These are phyloP conservation scores for Orthosia incerta DNA, from an alignment of 2,888 invertebrate genomes.

Conservation along the genomic window DNA sequence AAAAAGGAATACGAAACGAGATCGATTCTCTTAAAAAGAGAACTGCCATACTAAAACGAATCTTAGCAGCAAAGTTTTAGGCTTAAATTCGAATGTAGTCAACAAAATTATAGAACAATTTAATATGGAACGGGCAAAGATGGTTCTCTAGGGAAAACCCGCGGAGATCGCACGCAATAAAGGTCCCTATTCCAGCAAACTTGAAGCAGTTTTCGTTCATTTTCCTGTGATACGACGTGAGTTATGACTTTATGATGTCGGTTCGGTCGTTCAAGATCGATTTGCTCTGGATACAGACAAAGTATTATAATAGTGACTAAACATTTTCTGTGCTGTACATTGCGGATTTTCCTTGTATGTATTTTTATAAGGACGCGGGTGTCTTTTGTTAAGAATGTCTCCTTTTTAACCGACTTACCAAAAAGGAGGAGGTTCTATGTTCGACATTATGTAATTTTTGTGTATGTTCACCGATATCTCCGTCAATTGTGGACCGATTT, in stretches of 20 bases:
- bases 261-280: constrained; percentile 80
- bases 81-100: constrained; percentile 65
- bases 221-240: constrained; percentile 65
- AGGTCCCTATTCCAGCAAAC: constrained; percentile 52
- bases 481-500: too few species aligned
- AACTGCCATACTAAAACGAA: constrained; percentile 57
- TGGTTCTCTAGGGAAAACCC: constrained; percentile 90
- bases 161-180: constrained; percentile 70
- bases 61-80: constrained; percentile 32
- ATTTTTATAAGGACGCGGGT: not conserved
- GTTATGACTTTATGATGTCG: constrained; percentile 74
- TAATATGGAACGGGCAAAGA: constrained; percentile 88
- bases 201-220: constrained; percentile 53
- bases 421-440: too few species aligned
- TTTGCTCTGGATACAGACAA: constrained; percentile 83
- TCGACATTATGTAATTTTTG: too few species aligned
- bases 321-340: constrained; percentile 58
- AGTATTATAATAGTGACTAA: constrained; percentile 66
- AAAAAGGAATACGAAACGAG: constrained; percentile 74
- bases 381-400: not conserved
- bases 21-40: constrained; percentile 88
- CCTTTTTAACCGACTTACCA: too few species aligned
- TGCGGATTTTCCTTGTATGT: constrained; percentile 38
- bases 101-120: constrained; percentile 85
- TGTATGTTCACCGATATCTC: too few species aligned